Evolutionary conservation across 2,113 vertebrate species (phyloP), one percentile per base, ranked within the genome.

Genomic region (Chroicocephalus ridibundus): DNA sequence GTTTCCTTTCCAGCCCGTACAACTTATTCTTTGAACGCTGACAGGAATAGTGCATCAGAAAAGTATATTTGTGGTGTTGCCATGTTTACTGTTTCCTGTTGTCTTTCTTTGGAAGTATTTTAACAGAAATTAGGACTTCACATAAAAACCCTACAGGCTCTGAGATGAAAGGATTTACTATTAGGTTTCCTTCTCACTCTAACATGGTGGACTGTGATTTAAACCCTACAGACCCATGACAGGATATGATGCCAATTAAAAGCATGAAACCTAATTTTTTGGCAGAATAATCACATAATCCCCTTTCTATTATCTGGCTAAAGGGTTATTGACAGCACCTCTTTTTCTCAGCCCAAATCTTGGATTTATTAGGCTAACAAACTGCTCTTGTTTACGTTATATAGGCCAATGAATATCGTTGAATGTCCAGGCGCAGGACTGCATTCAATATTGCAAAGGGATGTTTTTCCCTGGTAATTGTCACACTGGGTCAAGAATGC

Each of bases 191-290:
- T 93, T 94, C 87, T 96, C 92, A 96, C 95, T 95, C 92, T 96
- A 96, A 95, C 82, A 80, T 92, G 86, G 78, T 95, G 38, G 83
- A 97, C 95, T 95, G 96, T 98, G 98, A 98, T 98, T 98, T 98
- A 98, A 98, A 98, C 60, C 61, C 91, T 79, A 84, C 79, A 92
- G 97, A 96, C 86, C 88, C 92, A 51, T 86, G 96, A 95, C 97
- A 98, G 98, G 98, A 98, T 98, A 97, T 98, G 96, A 97, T 94
- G 94, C 96, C 97, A 98, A 98, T 98, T 98, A 98, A 98, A 98
- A 98, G 94, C 95, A 98, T 29, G 88, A 96, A 97, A 91, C 93
- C 98, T 97, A 98, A 97, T 98, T 98, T 98, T 98, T 96, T 96
- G 91, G 94, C 97, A 95, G 95, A 98, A 97, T 94, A 95, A 97